phyloP scores from a whole-genome alignment of 2,113 vertebrate species.

The Syrrhaptes paradoxus region DNA sequence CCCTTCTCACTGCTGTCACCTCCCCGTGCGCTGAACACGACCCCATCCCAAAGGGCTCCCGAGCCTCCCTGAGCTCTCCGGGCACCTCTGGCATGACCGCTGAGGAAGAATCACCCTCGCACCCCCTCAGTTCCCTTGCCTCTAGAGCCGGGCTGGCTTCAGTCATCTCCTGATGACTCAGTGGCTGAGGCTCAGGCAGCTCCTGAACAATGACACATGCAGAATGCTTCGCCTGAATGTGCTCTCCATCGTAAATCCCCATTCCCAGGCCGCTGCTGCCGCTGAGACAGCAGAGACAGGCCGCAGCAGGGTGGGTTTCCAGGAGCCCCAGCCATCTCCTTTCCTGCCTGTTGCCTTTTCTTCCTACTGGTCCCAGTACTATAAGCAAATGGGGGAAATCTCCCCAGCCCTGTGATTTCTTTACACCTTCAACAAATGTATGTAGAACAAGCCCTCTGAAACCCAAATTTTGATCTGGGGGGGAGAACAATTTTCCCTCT shows the following conservation, averaged over 20 bases:
- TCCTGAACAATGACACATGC: neutral
- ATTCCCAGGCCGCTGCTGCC: neutral
- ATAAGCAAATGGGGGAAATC: neutral
- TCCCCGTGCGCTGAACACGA: fast-evolving
- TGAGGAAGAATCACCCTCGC: neutral
- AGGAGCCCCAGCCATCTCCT: neutral
- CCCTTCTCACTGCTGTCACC: neutral
- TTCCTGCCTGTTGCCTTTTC: neutral
- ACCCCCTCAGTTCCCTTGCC: neutral
- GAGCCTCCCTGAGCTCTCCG: neutral
- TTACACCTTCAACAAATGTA: neutral
- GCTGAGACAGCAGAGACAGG: neutral
- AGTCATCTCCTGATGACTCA: neutral
- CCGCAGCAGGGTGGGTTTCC: neutral
- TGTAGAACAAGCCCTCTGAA: neutral
- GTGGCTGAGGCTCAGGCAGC: neutral
- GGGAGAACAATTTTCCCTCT: neutral
- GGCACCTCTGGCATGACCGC: neutral
- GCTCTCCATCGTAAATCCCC: neutral
- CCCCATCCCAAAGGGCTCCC: neutral
- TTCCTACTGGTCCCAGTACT: neutral
- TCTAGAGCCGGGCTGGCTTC: neutral
- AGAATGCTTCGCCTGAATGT: neutral
- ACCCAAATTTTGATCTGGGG: neutral
- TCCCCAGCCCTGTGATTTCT: neutral